Conservation (phyloP, 2,113 vertebrate genomes). For the Corythaeola cristata region DNA sequence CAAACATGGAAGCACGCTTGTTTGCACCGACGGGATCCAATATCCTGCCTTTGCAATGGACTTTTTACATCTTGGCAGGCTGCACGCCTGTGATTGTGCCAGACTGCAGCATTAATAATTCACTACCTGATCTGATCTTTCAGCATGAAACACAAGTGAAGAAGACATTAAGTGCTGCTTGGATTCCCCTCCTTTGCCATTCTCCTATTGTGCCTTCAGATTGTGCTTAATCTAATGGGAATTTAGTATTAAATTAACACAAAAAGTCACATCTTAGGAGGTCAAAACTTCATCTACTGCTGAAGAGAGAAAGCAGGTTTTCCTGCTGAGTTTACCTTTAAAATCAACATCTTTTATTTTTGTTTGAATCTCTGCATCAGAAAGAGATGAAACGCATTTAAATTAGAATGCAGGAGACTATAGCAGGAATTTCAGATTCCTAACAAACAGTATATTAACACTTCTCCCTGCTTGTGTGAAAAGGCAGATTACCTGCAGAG, state of each 20-base stretch:
- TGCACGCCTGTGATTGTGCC: background rate
- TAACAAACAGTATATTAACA: background rate
- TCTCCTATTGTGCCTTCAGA: conserved; percentile 18
- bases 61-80: conserved; percentile 29
- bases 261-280: background rate
- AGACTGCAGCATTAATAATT: conserved; percentile 64
- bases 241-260: conserved; percentile 33
- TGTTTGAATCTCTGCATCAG: background rate
- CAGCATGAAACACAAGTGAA: conserved; percentile 53
- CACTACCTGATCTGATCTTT: conserved; percentile 56
- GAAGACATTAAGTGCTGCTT: conserved; percentile 43
- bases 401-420: background rate
- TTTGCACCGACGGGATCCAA: conserved; percentile 11
- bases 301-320: background rate
- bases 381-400: background rate
- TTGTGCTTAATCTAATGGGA: conserved; percentile 28
- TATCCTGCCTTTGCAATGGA: conserved; percentile 36
- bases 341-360: background rate
- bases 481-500: background rate
- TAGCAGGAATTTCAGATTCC: background rate
- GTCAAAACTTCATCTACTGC: background rate
- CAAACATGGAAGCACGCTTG: conserved; percentile 28
- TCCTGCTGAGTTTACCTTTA: background rate
- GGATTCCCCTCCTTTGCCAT: conserved; percentile 21
- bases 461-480: background rate